Conservation (phyloP, 2,113 vertebrate species). For the Phylloscopus trochilus region DNA sequence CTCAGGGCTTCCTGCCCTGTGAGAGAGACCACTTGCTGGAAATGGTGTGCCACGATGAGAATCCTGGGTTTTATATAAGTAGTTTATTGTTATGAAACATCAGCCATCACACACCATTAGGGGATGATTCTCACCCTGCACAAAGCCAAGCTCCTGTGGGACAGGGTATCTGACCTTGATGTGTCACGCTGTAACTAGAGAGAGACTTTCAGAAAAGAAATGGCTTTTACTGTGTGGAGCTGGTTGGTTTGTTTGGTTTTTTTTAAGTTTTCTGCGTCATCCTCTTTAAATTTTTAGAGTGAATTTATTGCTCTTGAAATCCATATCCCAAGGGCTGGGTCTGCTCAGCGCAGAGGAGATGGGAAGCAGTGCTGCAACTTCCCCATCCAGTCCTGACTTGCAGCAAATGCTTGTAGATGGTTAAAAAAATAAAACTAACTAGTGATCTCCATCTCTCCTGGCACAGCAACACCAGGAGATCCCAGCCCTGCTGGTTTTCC, state of each 20-base stretch:
- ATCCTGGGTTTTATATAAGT: background rate
- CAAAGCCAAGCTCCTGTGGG: background rate
- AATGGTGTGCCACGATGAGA: background rate
- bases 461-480: background rate
- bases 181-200: conserved; percentile 6
- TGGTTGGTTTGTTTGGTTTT: conserved; percentile 9
- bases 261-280: conserved; percentile 56
- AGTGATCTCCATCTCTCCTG: background rate
- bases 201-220: conserved; percentile 33
- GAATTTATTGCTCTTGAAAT: conserved; percentile 66
- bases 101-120: background rate
- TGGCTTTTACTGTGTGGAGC: conserved; percentile 24
- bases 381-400: background rate
- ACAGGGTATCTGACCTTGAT: conserved; percentile 50
- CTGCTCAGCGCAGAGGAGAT: background rate
- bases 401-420: background rate
- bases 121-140: background rate
- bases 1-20: background rate
- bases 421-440: background rate
- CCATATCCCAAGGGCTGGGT: conserved; percentile 37
- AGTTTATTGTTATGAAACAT: background rate
- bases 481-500: background rate
- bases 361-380: background rate
- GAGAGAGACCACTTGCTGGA: background rate
- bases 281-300: conserved; percentile 57